Conservation (phyloP, 2,888 invertebrate species). For the Quadroppia sp. region DNA sequence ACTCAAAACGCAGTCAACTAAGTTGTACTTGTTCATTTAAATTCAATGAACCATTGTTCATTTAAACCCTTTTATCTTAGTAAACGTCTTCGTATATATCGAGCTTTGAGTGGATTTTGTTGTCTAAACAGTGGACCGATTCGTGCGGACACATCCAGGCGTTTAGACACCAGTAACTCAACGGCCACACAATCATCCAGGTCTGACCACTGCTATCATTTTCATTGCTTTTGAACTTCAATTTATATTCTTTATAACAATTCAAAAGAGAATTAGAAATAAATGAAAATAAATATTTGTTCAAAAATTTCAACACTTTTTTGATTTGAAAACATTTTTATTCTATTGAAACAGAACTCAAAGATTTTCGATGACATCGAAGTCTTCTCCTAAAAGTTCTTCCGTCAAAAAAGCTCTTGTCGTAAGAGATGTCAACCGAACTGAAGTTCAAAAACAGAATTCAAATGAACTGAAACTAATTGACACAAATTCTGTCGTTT, state of each 20-base stretch:
- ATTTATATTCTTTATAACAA: no score
- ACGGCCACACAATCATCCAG: no score
- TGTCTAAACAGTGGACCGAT: neutral
- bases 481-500: constrained; percentile 24
- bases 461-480: constrained; percentile 2
- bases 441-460: constrained; percentile 21
- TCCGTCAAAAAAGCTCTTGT: neutral
- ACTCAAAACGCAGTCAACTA: no score
- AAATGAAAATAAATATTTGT: no score
- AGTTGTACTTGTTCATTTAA: no score
- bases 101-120: neutral
- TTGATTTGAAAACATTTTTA: neutral
- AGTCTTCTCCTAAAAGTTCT: constrained; percentile 1
- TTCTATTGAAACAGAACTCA: constrained; percentile 1
- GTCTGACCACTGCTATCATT: constrained; percentile 1
- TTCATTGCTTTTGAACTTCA: neutral
- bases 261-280: no score
- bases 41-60: no score
- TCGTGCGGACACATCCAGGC: neutral
- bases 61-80: neutral
- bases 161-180: constrained; percentile 7
- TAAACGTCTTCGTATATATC: neutral
- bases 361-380: constrained; percentile 28
- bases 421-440: constrained; percentile 7
- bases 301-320: no score